A percentile compares a stretch with the other conserved stretches of the same genome.
phyloP scores from a whole-genome alignment of 2,797 vertebrate species.

The Lacerta bilineata region DNA sequence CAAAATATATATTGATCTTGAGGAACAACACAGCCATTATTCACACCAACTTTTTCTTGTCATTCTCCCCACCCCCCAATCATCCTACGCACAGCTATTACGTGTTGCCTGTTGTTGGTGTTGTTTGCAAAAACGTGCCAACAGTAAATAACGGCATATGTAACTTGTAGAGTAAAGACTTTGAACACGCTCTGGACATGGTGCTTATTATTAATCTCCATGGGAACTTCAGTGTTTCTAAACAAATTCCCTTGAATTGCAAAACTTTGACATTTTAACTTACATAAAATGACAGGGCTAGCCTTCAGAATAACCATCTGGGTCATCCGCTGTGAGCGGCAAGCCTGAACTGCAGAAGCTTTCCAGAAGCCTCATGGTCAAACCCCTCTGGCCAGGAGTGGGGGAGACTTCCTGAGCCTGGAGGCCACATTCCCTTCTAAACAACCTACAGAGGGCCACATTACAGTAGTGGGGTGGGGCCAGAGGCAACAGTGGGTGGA shows the following conservation, averaged over 20 bases:
- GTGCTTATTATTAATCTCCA: not conserved
- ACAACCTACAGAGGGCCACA: no score
- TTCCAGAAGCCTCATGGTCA: not conserved
- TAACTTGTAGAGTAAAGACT: not conserved
- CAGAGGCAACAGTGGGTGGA: no score
- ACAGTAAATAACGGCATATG: not conserved
- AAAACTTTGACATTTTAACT: slow-evolving; percentile 39
- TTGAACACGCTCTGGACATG: not conserved
- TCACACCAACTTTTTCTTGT: not conserved
- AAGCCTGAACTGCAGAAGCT: not conserved
- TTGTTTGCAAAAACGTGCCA: not conserved
- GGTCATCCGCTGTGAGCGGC: not conserved
- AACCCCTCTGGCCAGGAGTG: not conserved
- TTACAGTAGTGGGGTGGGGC: no score
- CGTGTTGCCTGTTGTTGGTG: not conserved
- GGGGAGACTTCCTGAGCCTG: no score
- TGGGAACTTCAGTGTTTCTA: slow-evolving; percentile 22
- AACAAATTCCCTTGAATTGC: slow-evolving; percentile 16
- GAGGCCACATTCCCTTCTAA: no score
- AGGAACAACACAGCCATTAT: not conserved
- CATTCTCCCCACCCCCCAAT: not conserved
- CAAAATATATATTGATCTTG: not conserved
- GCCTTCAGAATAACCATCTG: not conserved
- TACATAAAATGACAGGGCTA: slow-evolving; percentile 2
- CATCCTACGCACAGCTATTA: not conserved